Conservation (phyloP, 2,797 vertebrate genomes). For the Coregonus sp. region DNA sequence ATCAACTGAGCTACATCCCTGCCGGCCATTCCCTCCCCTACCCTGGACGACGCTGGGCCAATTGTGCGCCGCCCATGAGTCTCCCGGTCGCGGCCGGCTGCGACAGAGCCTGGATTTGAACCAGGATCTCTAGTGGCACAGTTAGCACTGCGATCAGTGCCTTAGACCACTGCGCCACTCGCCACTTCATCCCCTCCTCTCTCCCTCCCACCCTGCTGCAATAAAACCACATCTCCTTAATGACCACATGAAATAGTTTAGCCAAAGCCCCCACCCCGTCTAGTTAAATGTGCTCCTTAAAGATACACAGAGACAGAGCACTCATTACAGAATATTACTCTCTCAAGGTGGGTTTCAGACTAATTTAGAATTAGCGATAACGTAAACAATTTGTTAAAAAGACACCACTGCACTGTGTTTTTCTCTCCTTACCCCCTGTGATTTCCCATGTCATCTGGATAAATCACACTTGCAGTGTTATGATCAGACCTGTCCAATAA, state of each 20-base stretch:
- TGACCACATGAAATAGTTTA: constrained; percentile 5
- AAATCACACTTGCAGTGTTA: not conserved
- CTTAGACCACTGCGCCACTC: too few species aligned
- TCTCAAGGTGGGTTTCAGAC: not conserved
- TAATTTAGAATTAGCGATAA: not conserved
- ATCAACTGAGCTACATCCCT: too few species aligned
- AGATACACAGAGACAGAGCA: not conserved
- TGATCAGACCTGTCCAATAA: constrained; percentile 2
- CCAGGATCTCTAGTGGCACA: too few species aligned
- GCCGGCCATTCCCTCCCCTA: too few species aligned
- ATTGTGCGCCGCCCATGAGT: too few species aligned
- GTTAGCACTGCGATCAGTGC: too few species aligned
- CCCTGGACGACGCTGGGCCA: too few species aligned
- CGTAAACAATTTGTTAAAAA: too few species aligned
- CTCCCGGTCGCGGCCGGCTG: too few species aligned
- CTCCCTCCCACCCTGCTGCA: not conserved
- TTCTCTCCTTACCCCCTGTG: not conserved
- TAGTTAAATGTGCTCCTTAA: not conserved
- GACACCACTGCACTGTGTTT: too few species aligned
- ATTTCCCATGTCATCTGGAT: not conserved
- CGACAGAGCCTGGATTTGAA: too few species aligned
- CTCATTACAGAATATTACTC: not conserved
- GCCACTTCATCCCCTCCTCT: not conserved
- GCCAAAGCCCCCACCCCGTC: not conserved
- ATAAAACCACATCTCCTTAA: constrained; percentile 12